A percentile compares a stretch with the other conserved stretches of the same genome.
Evolutionary conservation across 37 sponge, comb jelly and placozoan species (phyloP).

Genomic region (Theonella swinhoei): DNA sequence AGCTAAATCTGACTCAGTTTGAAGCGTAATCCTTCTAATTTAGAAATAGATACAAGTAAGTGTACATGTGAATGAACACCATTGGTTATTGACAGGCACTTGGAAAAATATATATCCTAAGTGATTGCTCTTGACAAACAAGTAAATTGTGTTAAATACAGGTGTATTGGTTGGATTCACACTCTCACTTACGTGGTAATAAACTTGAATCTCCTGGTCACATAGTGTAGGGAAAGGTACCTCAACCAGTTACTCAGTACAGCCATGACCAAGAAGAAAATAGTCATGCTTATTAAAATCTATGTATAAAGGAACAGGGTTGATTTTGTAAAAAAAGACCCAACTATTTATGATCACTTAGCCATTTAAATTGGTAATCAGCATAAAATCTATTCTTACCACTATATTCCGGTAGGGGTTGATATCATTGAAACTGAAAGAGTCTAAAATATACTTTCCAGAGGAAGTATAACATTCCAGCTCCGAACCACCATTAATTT

Average conservation of each 20-base stretch:
- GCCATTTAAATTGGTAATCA: neutral
- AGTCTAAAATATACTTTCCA: conserved; percentile 39
- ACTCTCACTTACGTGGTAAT: neutral
- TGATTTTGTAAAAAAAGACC: no score
- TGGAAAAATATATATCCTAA: no score
- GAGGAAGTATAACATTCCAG: conserved; percentile 61
- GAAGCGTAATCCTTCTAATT: no score
- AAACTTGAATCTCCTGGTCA: neutral
- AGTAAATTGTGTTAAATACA: no score
- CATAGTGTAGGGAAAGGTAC: no score
- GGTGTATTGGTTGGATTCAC: no score
- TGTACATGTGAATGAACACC: no score
- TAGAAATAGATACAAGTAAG: no score
- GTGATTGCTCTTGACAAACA: no score
- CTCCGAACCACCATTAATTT: conserved; percentile 30
- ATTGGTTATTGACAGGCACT: no score
- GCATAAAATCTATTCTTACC: conserved; percentile 9
- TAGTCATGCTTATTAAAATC: neutral
- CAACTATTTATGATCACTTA: neutral
- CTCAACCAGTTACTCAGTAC: neutral
- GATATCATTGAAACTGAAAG: conserved; percentile 56
- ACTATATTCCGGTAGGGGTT: conserved; percentile 55
- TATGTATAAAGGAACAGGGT: no score
- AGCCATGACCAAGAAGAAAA: neutral
- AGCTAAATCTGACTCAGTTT: no score